phyloP scores from a whole-genome alignment of 2,888 invertebrate species.

The Phaedon cochleariae region DNA sequence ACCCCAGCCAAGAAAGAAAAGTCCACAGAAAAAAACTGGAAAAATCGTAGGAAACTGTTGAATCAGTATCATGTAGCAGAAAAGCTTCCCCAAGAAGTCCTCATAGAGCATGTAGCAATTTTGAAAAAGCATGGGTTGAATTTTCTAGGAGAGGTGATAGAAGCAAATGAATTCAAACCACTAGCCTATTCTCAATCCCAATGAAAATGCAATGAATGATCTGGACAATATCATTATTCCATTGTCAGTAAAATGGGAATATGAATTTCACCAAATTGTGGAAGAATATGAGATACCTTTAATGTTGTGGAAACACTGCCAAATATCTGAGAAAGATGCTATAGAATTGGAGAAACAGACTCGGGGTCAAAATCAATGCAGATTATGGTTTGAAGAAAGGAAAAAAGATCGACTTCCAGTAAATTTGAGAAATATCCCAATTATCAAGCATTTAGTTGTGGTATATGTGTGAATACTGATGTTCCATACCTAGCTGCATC shows the following conservation, averaged over 20 bases:
- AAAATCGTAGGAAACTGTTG: background rate
- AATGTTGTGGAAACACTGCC: conserved; percentile 5
- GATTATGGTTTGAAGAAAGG: background rate
- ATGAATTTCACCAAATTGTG: conserved; percentile 6
- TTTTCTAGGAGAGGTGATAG: background rate
- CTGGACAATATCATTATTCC: background rate
- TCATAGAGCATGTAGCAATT: background rate
- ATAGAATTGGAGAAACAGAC: background rate
- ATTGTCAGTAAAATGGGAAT: background rate
- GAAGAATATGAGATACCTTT: background rate
- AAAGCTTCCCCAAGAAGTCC: background rate
- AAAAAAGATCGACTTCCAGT: conserved; percentile 4
- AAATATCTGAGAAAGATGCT: background rate
- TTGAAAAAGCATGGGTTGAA: too few species aligned
- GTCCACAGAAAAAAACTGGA: conserved; percentile 1
- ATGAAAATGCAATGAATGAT: background rate
- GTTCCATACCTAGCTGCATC: conserved; percentile 1
- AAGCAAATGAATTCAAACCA: conserved; percentile 1
- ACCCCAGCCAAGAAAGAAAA: background rate
- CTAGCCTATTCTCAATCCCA: background rate
- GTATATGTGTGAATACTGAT: conserved; percentile 6
- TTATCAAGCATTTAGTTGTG: background rate
- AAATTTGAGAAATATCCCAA: conserved; percentile 4
- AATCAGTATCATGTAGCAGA: background rate
- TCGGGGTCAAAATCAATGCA: too few species aligned